These are phyloP conservation scores for Lophotriccus pileatus DNA, from an alignment of 2,797 vertebrate genomes.

Conservation along the genomic window DNA sequence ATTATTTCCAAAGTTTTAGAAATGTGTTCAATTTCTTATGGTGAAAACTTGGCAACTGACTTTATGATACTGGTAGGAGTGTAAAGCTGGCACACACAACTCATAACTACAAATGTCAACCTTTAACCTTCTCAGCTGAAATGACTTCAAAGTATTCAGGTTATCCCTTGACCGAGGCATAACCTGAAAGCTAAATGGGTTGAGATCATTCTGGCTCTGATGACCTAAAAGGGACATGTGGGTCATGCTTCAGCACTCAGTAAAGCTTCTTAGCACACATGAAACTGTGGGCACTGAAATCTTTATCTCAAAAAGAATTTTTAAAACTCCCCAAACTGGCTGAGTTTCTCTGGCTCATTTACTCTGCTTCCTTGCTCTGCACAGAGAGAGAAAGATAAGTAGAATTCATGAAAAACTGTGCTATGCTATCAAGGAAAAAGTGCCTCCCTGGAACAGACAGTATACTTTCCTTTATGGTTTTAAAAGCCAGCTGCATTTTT, in stretches of 20 bases:
- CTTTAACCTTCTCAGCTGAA: conserved; percentile 48
- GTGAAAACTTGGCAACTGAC: background rate
- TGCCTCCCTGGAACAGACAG: background rate
- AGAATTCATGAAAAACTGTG: conserved; percentile 24
- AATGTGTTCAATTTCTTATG: background rate
- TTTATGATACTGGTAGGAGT: background rate
- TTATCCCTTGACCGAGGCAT: background rate
- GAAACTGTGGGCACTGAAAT: conserved; percentile 9
- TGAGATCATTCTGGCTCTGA: conserved; percentile 16
- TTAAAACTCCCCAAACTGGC: conserved; percentile 16
- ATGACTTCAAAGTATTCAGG: conserved; percentile 26
- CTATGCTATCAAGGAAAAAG: background rate
- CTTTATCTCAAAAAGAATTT: conserved; percentile 39
- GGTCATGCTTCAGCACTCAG: conserved; percentile 26
- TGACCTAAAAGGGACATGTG: background rate
- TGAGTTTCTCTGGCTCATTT: conserved; percentile 39
- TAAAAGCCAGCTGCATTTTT: conserved; percentile 11
- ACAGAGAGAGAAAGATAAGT: conserved; percentile 5
- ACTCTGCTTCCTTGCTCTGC: background rate
- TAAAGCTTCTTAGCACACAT: conserved; percentile 22
- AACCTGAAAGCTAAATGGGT: conserved; percentile 38
- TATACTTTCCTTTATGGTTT: background rate
- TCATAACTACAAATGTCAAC: conserved; percentile 12
- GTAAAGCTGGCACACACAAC: background rate
- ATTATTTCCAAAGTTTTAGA: background rate